Base-by-base conservation (phyloP, 2,113 vertebrate genomes). In the Mustela nigripes region DNA sequence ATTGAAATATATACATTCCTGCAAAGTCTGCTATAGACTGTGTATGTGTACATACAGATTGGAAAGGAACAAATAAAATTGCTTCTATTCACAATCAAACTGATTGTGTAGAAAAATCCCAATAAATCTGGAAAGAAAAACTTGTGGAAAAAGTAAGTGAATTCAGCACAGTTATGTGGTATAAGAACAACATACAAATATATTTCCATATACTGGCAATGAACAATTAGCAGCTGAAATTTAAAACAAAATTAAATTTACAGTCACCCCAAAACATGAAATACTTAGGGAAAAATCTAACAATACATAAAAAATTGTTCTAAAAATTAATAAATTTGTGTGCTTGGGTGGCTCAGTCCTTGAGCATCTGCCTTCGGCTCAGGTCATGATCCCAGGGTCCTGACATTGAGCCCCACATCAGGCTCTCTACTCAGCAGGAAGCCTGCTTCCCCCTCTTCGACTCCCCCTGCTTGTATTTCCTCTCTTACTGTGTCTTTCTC, bases 41-140 rank as follows among this genome's bases (percentile, higher is more conserved):
- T 39, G 33, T 71, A 11, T 76, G 15, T 50, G 56, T 19, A 11
- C 16, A 58, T 58, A 56, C 45, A 65, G 1, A 74, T 33, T 91
- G 1, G 79, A 91, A 94, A 65, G 28, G 45, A 79, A 86, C 18
- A 85, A 71, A n/a, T 80, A 81, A 90, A 96, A 62, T 60, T 74
- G 14, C 36, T 45, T 19, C 16, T 86, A 31, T 21, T 94, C 74
- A 91, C 5, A 56, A 85, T 76, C 26, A 83, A 71, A 58, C 7
- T 60, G 50, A 50, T n/a, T 53, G 26, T 42, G 24, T 48, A 91
- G 36, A 91, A 89, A 81, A 63, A 45, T 22, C 18, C 26, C n/a
- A 90, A 73, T 4, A 80, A 86, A 78, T 67, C 53, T 26, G 7
- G 31, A 31, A n/a, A 18, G 48, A 73, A 73, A 62, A 7, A 7